Evolutionary conservation across 2,888 invertebrate species (phyloP).

Genomic region (Eupithecia subfuscata): DNA sequence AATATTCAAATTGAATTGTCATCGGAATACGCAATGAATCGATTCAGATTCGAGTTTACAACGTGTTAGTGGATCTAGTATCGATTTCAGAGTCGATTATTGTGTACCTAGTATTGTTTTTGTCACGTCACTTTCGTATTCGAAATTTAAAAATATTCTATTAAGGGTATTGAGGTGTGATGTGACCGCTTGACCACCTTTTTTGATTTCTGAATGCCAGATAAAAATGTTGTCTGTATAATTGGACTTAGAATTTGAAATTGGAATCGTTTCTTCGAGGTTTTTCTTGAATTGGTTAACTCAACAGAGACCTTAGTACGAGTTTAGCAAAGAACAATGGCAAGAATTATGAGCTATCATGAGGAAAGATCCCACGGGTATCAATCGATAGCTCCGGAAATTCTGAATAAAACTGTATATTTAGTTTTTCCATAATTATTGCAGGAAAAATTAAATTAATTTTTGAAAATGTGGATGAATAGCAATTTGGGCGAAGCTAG

Average conservation of each 20-base stretch:
- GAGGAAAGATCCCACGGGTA: too few species aligned
- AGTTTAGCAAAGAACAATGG: too few species aligned
- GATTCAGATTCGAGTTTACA: slow-evolving; percentile 58
- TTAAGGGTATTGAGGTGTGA: not conserved
- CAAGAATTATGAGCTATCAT: too few species aligned
- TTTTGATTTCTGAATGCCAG: not conserved
- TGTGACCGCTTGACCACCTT: too few species aligned
- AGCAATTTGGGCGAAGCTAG: too few species aligned
- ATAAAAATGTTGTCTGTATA: not conserved
- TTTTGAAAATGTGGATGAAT: too few species aligned
- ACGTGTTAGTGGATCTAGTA: slow-evolving; percentile 62
- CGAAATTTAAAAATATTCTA: not conserved
- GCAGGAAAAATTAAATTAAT: too few species aligned
- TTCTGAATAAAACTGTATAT: too few species aligned
- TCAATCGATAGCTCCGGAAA: too few species aligned
- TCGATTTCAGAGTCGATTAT: slow-evolving; percentile 63
- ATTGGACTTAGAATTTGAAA: not conserved
- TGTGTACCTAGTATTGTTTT: slow-evolving; percentile 50
- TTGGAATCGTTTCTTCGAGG: not conserved
- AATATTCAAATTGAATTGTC: slow-evolving; percentile 80
- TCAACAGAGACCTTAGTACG: not conserved
- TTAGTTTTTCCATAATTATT: too few species aligned
- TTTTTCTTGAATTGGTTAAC: not conserved
- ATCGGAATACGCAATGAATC: slow-evolving; percentile 71
- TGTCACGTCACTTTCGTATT: slow-evolving; percentile 45